These are phyloP conservation scores for Bufo bufo DNA, from an alignment of 2,113 vertebrate genomes.

Conservation along the genomic window DNA sequence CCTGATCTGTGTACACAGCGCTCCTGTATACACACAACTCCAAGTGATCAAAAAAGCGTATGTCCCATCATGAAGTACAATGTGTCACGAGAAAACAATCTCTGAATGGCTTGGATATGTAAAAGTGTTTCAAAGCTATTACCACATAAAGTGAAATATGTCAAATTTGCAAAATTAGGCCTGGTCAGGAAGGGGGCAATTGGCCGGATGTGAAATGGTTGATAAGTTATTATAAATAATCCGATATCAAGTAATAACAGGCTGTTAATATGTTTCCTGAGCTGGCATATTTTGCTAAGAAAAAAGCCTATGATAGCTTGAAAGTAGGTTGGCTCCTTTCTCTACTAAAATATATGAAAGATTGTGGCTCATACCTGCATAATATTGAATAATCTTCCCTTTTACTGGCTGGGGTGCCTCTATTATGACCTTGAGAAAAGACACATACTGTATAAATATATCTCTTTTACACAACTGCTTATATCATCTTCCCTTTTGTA, in stretches of 20 bases:
- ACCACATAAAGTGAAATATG: no score
- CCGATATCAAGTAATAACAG: background rate
- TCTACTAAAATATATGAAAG: background rate
- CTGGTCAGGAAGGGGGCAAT: no score
- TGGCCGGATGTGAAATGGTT: no score
- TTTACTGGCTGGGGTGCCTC: conserved; percentile 22
- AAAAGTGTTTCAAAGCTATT: no score
- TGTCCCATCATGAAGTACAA: no score
- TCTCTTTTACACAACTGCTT: background rate
- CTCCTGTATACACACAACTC: no score
- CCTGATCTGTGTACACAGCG: no score
- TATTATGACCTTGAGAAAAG: conserved; percentile 25
- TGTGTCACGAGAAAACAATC: no score
- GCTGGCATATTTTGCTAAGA: background rate
- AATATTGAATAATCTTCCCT: background rate
- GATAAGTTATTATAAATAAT: background rate
- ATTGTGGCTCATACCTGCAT: background rate
- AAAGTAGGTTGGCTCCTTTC: background rate
- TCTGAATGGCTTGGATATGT: no score
- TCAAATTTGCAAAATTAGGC: no score
- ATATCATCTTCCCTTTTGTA: conserved; percentile 31
- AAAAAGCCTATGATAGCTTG: background rate
- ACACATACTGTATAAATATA: background rate
- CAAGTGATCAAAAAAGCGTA: no score
- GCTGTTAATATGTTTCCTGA: background rate